Conservation (phyloP, 2,113 vertebrate species). For the Myotis brandtii region DNA sequence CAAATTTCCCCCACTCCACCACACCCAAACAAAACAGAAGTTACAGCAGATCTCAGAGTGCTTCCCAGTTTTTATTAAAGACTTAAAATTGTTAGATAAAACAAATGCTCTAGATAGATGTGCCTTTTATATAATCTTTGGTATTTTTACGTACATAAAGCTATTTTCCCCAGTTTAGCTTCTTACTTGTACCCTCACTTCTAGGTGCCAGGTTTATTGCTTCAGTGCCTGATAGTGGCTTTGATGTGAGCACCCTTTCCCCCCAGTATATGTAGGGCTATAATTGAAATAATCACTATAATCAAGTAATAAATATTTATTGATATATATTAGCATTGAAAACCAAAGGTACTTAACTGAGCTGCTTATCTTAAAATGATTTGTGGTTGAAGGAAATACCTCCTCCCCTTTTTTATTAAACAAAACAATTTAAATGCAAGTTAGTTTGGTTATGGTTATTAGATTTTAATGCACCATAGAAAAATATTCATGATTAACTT, state of each 20-base stretch:
- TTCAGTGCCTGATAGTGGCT: neutral
- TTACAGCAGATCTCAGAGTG: neutral
- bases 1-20: neutral
- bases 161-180: neutral
- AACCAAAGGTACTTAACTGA: constrained; percentile 35
- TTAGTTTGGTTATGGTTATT: constrained; percentile 63
- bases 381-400: constrained; percentile 18
- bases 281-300: constrained; percentile 9
- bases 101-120: neutral
- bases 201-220: neutral
- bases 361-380: constrained; percentile 40
- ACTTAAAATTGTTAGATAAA: neutral
- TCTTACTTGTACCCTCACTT: neutral
- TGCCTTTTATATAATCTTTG: neutral
- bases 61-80: neutral
- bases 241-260: neutral
- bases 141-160: neutral
- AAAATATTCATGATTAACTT: constrained; percentile 51
- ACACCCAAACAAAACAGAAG: neutral
- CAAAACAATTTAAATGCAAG: constrained; percentile 44
- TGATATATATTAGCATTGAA: neutral
- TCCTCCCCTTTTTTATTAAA: neutral
- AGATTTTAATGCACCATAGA: constrained; percentile 45
- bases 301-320: constrained; percentile 31
- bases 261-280: neutral